Evolutionary conservation across 2,888 invertebrate genomes (phyloP), one percentile per base, ranked within the genome.

Genomic region (Rhyacophila evoluta): DNA sequence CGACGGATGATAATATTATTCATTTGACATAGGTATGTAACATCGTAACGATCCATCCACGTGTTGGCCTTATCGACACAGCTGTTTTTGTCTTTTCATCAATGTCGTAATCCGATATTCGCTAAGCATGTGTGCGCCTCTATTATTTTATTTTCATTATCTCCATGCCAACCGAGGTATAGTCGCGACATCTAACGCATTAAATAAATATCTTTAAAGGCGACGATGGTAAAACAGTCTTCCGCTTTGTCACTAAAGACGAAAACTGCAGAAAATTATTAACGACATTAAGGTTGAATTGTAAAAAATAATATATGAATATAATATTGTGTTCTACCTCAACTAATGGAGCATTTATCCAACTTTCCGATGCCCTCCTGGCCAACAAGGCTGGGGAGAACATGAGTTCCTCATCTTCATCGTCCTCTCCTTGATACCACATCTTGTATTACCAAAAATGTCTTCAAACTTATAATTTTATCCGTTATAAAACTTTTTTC

Each of bases 321-420:
- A 83, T 84, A 55, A 55, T 25, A 55, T 19, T 19, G 19, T 8
- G 19, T 15, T 19, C 85, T 92, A 95, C 96, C 95, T 96, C 95
- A 80, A 94, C 92, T 73, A 95, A 95, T 86, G 95, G 95, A 83
- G 95, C 94, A 84, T 95, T 94, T 84, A 96, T 96, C 96, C 96
- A 96, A 86, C 95, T 95, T 87, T 96, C 96, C 19, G 95, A 95
- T 72, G 96, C 96, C 83, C 96, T 90, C 83, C 96, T 90, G 80
- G 96, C 96, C 89, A 96, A 91, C 82, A 96, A 91, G 80, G 96
- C 96, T 83, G 96, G 96, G 84, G 96, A 96, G 89, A 94, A 96
- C 92, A 95, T 91, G 84, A 96, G 91, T 84, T 95, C 95, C 86
- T 95, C 95, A 84, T 96, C 96, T 85, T 95, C 95, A 84, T 95